Evolutionary conservation across 2,888 invertebrate species (phyloP), one percentile per base, ranked within the genome.

Genomic region (Megamerina dolium): DNA sequence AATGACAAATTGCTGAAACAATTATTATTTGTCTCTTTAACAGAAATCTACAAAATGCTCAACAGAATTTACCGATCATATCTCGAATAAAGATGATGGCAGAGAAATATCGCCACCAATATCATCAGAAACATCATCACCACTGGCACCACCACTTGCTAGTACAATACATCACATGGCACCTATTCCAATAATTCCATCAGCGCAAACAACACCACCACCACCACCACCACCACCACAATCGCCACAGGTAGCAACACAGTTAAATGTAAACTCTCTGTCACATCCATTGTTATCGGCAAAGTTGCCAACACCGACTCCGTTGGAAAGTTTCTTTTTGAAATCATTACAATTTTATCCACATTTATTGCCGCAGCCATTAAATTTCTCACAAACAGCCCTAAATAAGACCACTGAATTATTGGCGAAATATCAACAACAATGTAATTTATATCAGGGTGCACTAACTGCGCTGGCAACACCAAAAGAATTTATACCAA

Each of bases 381-480:
- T 72, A n/a, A 72, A 72, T 54, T 71, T 71, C 41, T 71, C 72
- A 19, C 72, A 70, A 50, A 66, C 69, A 8, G 72, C 71, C 13
- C 49, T 70, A 2, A 70, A 70, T 51, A 70, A 69, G 47, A 70
- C 70, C 23, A 57, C 66, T 9, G 70, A 70, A 41, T 52, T 70
- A 14, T 52, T 70, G 53, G 67, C 68, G 29, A 70, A 70, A 50
- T 72, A 70, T 42, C 71, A 71, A 48, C 68, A 68, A 42, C 71
- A 70, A 53, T 71, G 64, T 43, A 67, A 60, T 45, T 50, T 70
- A 12, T 66, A 66, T 35, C 66, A 66, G 41, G 59, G 54, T 21
- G 59, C 56, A 14, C 41, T 62, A 23, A 45, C 44, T 8, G 43
- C 40, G 13, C 23, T 27, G 30, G 33, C 36, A 46, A 46, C 41